Evolutionary conservation across 2,797 vertebrate genomes (phyloP), one percentile per base, ranked within the genome.

Genomic region (Aulostomus chinensis): DNA sequence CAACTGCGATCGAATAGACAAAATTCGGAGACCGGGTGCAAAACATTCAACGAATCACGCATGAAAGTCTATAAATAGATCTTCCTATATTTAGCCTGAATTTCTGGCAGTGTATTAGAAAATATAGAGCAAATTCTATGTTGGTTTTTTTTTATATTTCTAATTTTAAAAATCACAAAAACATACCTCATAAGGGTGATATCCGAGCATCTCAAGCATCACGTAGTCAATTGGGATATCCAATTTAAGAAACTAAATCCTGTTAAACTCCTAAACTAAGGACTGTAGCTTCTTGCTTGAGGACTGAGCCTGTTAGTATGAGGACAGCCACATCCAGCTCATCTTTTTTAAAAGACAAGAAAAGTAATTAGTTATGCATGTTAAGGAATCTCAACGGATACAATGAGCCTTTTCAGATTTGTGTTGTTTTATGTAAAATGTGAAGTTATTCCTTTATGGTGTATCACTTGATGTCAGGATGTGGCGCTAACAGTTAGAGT

Each of bases 201-300:
- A 95, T 77, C 94, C 93, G 66, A 96, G 92, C 93, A 96, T 95
- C 89, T 94, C 92, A 88, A 96, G 86, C 93, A 96, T 94, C 28
- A 8, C 58, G 25, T 28, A 35, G 7, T 61, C 17, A 69, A 54
- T 5, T 70, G 43, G 51, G 41, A 8, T 4, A 68, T 69, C 60
- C 2, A 63, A 53, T 30, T 55, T 47, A 81, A 46, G 31, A 49
- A 41, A 2, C 15, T 34, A 30, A 26, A 9, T 7, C 4, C 7
- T 22, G 3, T 21, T 8, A 42, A 0, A 39, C 14, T 31, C 62
- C 18, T 38, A 7, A 40, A 17, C 48, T 31, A 22, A 55, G 34
- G 22, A 50, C 63, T 73, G 63, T 47, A 65, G 55, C 58, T 31
- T 40, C 59, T 59, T 30, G 24, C 18, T 11, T 43, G 52, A 35